Evolutionary conservation across 2,113 vertebrate genomes (phyloP).

Genomic region (Leptobrachium ailaonicum): DNA sequence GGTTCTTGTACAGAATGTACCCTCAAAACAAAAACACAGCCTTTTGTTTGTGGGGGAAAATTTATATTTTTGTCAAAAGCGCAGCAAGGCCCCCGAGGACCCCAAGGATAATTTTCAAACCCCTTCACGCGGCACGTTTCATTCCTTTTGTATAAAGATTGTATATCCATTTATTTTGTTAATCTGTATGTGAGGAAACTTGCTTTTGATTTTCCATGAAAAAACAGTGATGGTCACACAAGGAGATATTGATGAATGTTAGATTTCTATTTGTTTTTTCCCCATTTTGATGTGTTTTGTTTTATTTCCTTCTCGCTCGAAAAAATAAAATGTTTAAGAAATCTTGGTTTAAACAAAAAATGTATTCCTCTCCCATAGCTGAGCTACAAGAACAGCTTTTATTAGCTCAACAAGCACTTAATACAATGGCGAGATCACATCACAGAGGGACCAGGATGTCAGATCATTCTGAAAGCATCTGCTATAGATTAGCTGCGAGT

Average conservation of each 20-base stretch:
- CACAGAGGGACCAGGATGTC: neutral
- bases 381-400: neutral
- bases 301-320: no score
- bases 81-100: constrained; percentile 42
- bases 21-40: constrained; percentile 15
- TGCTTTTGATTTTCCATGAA: no score
- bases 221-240: no score
- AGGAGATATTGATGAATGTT: no score
- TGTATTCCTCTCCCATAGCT: no score
- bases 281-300: no score
- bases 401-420: constrained; percentile 1
- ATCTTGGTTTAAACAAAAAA: no score
- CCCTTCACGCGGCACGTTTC: constrained; percentile 40
- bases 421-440: neutral
- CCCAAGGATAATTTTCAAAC: constrained; percentile 37
- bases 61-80: constrained; percentile 9
- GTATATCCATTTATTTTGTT: neutral
- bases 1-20: neutral
- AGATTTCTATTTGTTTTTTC: neutral
- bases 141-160: constrained; percentile 31
- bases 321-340: no score
- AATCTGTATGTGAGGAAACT: neutral
- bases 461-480: neutral
- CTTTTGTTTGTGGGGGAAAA: constrained; percentile 34
- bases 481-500: neutral